Evolutionary conservation across 1,140 invertebrate species (phyloP).

Genomic region (Bombus haemorrhoidalis): DNA sequence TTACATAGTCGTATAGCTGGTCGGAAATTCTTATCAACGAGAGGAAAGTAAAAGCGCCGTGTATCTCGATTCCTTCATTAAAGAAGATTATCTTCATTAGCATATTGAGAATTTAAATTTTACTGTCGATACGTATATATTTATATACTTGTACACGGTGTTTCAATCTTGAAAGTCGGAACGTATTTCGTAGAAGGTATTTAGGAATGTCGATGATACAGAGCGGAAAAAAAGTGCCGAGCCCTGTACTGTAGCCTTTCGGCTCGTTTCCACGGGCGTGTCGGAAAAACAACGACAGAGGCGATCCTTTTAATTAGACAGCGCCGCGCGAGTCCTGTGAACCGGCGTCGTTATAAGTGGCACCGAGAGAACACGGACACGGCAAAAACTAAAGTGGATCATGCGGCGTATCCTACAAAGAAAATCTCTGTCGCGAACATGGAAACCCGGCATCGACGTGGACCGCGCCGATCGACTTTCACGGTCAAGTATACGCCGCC

Average conservation of each 20-base stretch:
- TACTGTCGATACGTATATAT: no score
- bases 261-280: background rate
- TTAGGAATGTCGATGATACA: background rate
- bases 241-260: background rate
- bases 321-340: constrained; percentile 25
- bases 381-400: constrained; percentile 40
- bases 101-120: no score
- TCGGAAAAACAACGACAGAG: background rate
- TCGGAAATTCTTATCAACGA: no score
- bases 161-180: background rate
- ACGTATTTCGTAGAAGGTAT: background rate
- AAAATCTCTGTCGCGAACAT: constrained; percentile 41
- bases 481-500: constrained; percentile 31
- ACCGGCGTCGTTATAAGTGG: constrained; percentile 33
- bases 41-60: no score
- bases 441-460: constrained; percentile 13
- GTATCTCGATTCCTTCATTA: no score
- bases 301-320: constrained; percentile 44
- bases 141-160: no score
- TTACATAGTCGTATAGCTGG: no score
- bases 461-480: constrained; percentile 38
- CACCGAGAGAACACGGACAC: background rate
- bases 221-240: background rate
- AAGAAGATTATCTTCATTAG: no score
- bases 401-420: constrained; percentile 24